Evolutionary conservation across 2,797 vertebrate species (phyloP).

Genomic region (Galagoides demidoff): DNA sequence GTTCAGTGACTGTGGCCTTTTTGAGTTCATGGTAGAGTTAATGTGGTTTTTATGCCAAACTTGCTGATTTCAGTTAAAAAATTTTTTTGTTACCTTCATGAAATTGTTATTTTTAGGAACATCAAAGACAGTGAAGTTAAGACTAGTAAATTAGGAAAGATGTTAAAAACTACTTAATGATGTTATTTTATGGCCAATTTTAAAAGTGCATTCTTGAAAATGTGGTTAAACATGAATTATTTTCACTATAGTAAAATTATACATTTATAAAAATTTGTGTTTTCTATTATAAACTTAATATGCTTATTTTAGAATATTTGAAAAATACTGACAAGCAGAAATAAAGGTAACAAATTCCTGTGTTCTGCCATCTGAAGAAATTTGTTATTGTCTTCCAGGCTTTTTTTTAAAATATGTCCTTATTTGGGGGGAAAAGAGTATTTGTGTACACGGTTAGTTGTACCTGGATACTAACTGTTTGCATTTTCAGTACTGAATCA

Average conservation of each 20-base stretch:
- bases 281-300: background rate
- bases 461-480: background rate
- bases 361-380: background rate
- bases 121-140: constrained; percentile 10
- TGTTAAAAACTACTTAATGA: background rate
- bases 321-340: background rate
- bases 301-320: background rate
- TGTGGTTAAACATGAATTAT: background rate
- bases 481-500: background rate
- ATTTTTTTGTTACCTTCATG: constrained; percentile 35
- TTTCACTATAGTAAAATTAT: background rate
- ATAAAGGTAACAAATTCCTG: background rate
- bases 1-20: constrained; percentile 54
- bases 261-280: background rate
- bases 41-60: constrained; percentile 32
- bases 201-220: constrained; percentile 20
- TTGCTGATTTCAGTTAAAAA: background rate
- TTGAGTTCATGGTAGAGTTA: constrained; percentile 37
- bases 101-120: constrained; percentile 40
- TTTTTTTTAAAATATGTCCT: background rate
- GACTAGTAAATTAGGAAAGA: constrained; percentile 6
- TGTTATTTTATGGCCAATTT: background rate
- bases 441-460: background rate
- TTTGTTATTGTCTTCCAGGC: background rate
- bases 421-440: background rate